phyloP scores from a whole-genome alignment of 1,140 invertebrate species.

The Aphis craccivora region DNA sequence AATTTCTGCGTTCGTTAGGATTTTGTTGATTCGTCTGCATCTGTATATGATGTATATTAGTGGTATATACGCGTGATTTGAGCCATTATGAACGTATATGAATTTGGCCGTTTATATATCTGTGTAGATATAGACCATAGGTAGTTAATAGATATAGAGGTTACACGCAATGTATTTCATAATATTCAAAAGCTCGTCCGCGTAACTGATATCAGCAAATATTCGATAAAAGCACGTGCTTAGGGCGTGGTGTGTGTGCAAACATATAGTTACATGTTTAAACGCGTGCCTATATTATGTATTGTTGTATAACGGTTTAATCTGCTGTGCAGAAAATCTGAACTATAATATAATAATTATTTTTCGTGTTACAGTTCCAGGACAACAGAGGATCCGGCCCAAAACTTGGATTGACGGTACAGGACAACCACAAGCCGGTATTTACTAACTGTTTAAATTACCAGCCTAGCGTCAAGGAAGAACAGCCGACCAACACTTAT shows the following conservation, averaged over 20 bases:
- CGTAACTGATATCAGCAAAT: background rate
- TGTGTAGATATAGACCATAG: too few relatives aligned
- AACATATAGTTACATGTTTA: slow-evolving; percentile 1
- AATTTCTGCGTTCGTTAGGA: background rate
- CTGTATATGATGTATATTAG: too few relatives aligned
- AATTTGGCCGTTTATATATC: background rate
- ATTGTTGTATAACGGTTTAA: too few relatives aligned
- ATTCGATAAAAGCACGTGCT: background rate
- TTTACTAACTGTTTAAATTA: slow-evolving; percentile 78
- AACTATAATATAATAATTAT: background rate
- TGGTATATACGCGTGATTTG: too few relatives aligned
- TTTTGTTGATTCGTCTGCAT: background rate
- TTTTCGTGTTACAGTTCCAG: background rate
- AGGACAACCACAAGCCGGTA: slow-evolving; percentile 77
- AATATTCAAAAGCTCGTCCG: background rate
- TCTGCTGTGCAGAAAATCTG: background rate
- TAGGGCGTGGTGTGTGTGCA: background rate
- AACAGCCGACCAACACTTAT: slow-evolving; percentile 69
- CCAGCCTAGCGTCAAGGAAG: slow-evolving; percentile 74
- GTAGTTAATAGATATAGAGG: too few relatives aligned
- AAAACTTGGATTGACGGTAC: slow-evolving; percentile 52
- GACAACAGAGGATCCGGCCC: background rate
- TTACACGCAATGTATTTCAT: background rate
- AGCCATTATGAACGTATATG: background rate
- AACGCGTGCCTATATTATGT: background rate